Conservation (phyloP, 2,888 invertebrate species). For the Plagodis pulveraria region DNA sequence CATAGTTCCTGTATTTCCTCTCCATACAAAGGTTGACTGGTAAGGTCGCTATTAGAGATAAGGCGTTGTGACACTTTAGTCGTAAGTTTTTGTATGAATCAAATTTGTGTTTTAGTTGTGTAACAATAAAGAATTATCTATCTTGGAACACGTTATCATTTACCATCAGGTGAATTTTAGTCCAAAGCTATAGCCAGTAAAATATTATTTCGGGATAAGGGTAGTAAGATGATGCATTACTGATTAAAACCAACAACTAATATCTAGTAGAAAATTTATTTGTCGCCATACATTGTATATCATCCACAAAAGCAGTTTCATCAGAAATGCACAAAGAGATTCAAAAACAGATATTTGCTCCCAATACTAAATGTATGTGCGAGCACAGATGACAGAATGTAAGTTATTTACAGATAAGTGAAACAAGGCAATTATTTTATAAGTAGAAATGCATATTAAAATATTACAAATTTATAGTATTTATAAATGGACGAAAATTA, state of each 20-base stretch:
- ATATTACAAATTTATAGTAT: constrained; percentile 50
- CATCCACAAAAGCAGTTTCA: constrained; percentile 76
- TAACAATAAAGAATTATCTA: too few relatives aligned
- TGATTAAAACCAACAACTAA: constrained; percentile 40
- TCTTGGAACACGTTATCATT: too few relatives aligned
- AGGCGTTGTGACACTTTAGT: too few relatives aligned
- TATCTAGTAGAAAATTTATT: constrained; percentile 74
- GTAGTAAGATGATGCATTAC: not conserved
- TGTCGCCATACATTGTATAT: constrained; percentile 68
- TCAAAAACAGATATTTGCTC: constrained; percentile 74
- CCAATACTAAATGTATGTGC: constrained; percentile 44
- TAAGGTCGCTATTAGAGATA: too few relatives aligned
- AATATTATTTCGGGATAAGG: too few relatives aligned
- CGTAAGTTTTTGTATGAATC: too few relatives aligned
- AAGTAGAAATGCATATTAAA: constrained; percentile 69
- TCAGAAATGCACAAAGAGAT: constrained; percentile 80
- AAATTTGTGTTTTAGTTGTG: too few relatives aligned
- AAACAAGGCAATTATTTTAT: constrained; percentile 60
- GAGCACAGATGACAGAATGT: constrained; percentile 4
- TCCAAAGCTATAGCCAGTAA: too few relatives aligned
- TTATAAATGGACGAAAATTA: constrained; percentile 77
- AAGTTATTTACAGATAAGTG: constrained; percentile 39
- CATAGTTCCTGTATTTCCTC: too few relatives aligned
- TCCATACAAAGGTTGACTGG: too few relatives aligned
- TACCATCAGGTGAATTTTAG: too few relatives aligned